Evolutionary conservation across 2,888 invertebrate genomes (phyloP).

Genomic region (Agrotis ipsilon): DNA sequence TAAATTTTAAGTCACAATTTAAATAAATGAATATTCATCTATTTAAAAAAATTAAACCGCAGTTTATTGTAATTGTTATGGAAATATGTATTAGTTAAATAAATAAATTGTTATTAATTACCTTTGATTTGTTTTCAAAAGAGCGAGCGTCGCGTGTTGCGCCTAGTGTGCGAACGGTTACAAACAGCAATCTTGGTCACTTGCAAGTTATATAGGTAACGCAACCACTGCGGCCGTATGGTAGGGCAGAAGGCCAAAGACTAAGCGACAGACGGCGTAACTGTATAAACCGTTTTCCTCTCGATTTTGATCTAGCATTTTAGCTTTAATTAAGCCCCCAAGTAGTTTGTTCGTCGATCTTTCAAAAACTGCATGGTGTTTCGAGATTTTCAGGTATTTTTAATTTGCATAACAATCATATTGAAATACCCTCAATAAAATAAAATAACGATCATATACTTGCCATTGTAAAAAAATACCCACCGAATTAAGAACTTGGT

Average conservation of each 20-base stretch:
- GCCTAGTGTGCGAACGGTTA: constrained; percentile 70
- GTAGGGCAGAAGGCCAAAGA: constrained; percentile 81
- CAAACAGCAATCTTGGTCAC: constrained; percentile 72
- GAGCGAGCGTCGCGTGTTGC: constrained; percentile 65
- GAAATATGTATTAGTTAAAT: constrained; percentile 17
- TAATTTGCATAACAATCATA: background rate
- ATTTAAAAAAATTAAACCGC: background rate
- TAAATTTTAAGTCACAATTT: too few species aligned
- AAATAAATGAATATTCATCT: too few species aligned
- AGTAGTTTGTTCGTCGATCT: background rate
- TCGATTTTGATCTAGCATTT: background rate
- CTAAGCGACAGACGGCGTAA: constrained; percentile 58
- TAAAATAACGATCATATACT: background rate
- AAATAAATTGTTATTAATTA: constrained; percentile 57
- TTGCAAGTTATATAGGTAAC: constrained; percentile 77
- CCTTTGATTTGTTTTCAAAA: constrained; percentile 58
- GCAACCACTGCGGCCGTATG: constrained; percentile 68
- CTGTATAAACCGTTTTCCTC: constrained; percentile 30
- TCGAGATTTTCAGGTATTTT: too few species aligned
- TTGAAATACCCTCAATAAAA: background rate
- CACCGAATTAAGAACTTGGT: too few species aligned
- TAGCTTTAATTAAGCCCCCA: background rate
- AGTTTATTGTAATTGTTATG: constrained; percentile 6
- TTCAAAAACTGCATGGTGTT: too few species aligned
- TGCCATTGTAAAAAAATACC: too few species aligned